phyloP scores from a whole-genome alignment of 1,140 invertebrate species.

The Grapholita molesta region DNA sequence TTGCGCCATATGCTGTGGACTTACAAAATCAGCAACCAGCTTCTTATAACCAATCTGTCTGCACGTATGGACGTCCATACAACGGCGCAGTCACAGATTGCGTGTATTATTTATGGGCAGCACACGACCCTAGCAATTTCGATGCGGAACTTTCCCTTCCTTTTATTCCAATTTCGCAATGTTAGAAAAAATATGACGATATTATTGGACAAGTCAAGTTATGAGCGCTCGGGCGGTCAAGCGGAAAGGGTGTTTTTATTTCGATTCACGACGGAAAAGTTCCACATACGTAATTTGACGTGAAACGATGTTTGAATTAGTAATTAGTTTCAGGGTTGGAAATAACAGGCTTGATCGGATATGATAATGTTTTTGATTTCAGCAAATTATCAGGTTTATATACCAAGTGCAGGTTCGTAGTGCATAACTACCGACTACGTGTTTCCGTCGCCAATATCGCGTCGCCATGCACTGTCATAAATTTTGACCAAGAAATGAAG shows the following conservation, averaged over 20 bases:
- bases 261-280: slow-evolving; percentile 40
- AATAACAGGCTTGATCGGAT: neutral
- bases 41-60: neutral
- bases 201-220: slow-evolving; percentile 63
- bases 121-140: slow-evolving; percentile 63
- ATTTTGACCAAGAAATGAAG: too few relatives aligned
- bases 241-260: slow-evolving; percentile 59
- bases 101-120: slow-evolving; percentile 68
- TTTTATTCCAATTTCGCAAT: slow-evolving; percentile 66
- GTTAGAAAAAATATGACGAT: slow-evolving; percentile 73
- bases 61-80: neutral
- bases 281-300: slow-evolving; percentile 31
- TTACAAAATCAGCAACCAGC: neutral
- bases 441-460: too few relatives aligned
- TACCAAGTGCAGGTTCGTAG: too few relatives aligned
- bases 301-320: slow-evolving; percentile 29
- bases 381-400: neutral
- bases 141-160: slow-evolving; percentile 60
- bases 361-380: neutral
- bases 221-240: slow-evolving; percentile 51
- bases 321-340: neutral
- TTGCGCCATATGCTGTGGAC: neutral
- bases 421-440: too few relatives aligned
- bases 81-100: slow-evolving; percentile 49
- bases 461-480: too few relatives aligned